Percentiles rank a stretch among this genome's conserved stretches.
Evolutionary conservation across 2,113 vertebrate genomes (phyloP).

Genomic region (Ceyx margarethae): DNA sequence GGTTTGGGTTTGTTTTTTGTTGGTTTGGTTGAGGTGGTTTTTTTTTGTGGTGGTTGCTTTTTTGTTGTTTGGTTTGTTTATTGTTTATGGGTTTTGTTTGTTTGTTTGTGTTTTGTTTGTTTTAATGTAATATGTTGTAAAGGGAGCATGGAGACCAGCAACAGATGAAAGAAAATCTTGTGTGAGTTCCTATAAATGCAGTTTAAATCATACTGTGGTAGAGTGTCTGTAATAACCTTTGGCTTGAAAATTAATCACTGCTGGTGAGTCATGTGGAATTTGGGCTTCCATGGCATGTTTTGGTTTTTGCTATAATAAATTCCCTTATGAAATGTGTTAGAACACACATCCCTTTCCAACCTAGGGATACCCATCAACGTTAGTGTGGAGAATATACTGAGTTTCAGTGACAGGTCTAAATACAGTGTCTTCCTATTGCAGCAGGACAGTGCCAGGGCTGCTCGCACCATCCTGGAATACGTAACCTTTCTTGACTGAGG

Average conservation of each 20-base stretch:
- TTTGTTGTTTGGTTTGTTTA: too few species aligned
- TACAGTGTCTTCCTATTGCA: not conserved
- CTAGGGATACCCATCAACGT: accelerated
- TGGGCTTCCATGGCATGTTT: not conserved
- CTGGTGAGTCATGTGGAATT: not conserved
- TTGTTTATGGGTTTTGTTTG: too few species aligned
- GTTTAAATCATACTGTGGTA: not conserved
- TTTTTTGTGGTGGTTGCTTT: too few species aligned
- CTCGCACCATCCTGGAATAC: not conserved
- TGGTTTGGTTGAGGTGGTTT: too few species aligned
- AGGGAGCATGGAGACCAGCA: not conserved
- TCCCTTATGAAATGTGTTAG: not conserved
- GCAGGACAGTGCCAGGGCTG: not conserved
- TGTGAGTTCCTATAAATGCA: not conserved
- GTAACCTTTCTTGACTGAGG: not conserved
- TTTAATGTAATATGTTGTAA: not conserved
- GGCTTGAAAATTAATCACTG: not conserved
- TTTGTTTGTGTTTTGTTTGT: not conserved
- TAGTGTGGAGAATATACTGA: not conserved
- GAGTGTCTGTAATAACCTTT: not conserved
- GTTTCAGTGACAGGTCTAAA: not conserved
- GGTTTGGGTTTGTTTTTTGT: too few species aligned
- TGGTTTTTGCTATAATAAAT: not conserved
- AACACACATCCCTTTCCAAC: not conserved
- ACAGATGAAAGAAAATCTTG: not conserved